Evolutionary conservation across 2,888 invertebrate genomes (phyloP).

Genomic region (Cheilosia grossa): DNA sequence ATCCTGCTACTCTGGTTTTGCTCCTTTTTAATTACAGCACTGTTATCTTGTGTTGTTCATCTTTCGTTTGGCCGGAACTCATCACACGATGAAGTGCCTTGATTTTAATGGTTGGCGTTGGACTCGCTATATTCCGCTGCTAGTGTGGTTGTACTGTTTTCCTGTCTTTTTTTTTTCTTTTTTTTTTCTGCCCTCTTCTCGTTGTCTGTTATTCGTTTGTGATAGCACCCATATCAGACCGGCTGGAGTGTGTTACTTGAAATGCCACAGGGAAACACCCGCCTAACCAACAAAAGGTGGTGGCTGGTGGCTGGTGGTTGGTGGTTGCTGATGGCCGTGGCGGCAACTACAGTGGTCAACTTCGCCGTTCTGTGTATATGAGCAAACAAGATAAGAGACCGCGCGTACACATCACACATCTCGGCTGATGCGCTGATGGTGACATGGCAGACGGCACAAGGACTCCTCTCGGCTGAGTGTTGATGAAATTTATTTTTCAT

Average conservation of each 20-base stretch:
- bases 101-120: slow-evolving; percentile 64
- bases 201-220: slow-evolving; percentile 52
- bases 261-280: slow-evolving; percentile 63
- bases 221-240: slow-evolving; percentile 50
- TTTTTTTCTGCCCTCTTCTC: slow-evolving; percentile 25
- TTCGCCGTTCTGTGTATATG: slow-evolving; percentile 54
- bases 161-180: not conserved
- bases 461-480: slow-evolving; percentile 7
- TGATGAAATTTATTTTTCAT: slow-evolving; percentile 66
- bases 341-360: slow-evolving; percentile 40
- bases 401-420: slow-evolving; percentile 36
- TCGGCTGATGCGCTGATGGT: not conserved
- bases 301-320: not conserved
- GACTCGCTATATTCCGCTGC: slow-evolving; percentile 52
- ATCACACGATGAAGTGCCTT: slow-evolving; percentile 75
- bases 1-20: not conserved
- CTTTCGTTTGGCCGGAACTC: slow-evolving; percentile 73
- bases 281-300: slow-evolving; percentile 27
- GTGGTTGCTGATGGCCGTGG: not conserved
- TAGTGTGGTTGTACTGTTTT: slow-evolving; percentile 7
- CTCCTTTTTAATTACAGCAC: slow-evolving; percentile 71
- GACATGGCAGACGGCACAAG: not conserved
- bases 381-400: slow-evolving; percentile 70
- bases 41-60: slow-evolving; percentile 74
- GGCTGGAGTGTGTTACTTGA: slow-evolving; percentile 51